Conservation (phyloP, 1,140 invertebrate species). For the Sinonovacula constricta region DNA sequence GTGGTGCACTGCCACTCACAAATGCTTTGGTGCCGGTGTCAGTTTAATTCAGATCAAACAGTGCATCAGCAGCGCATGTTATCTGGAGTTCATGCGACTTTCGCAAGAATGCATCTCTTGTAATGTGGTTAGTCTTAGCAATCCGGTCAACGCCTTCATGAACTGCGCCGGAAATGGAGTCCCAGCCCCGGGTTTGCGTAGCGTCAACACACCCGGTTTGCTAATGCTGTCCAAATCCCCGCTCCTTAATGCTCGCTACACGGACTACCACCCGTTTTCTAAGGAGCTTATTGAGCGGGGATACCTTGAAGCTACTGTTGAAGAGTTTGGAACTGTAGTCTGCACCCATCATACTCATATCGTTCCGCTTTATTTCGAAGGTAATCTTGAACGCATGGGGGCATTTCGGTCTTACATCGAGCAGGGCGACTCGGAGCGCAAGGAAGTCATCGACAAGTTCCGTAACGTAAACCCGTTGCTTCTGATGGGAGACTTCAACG, state of each 20-base stretch:
- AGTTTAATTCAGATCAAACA: background rate
- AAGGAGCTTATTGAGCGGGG: slow-evolving; percentile 27
- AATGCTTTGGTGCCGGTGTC: background rate
- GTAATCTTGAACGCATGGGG: background rate
- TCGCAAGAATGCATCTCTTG: slow-evolving; percentile 26
- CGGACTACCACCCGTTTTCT: slow-evolving; percentile 20
- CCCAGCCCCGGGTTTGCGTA: background rate
- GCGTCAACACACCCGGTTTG: slow-evolving; percentile 28
- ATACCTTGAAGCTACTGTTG: slow-evolving; percentile 20
- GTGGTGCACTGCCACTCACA: background rate
- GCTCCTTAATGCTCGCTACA: slow-evolving; percentile 18
- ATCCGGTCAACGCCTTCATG: background rate
- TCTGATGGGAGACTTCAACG: slow-evolving; percentile 25
- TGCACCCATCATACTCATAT: slow-evolving; percentile 25
- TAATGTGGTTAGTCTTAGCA: background rate
- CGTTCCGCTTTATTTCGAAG: background rate
- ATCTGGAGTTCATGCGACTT: background rate
- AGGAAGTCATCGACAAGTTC: slow-evolving; percentile 11
- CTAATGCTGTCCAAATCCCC: slow-evolving; percentile 26
- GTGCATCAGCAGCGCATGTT: slow-evolving; percentile 14
- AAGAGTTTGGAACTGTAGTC: slow-evolving; percentile 30
- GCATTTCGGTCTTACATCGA: background rate
- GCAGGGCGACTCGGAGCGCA: slow-evolving; percentile 21
- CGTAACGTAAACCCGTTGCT: background rate
- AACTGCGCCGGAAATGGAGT: slow-evolving; percentile 5